Percentiles rank a stretch among this genome's conserved stretches.
phyloP scores from a whole-genome alignment of 35 echinoderm and acorn worm species.

The Strongylocentrotus purpuratus region DNA sequence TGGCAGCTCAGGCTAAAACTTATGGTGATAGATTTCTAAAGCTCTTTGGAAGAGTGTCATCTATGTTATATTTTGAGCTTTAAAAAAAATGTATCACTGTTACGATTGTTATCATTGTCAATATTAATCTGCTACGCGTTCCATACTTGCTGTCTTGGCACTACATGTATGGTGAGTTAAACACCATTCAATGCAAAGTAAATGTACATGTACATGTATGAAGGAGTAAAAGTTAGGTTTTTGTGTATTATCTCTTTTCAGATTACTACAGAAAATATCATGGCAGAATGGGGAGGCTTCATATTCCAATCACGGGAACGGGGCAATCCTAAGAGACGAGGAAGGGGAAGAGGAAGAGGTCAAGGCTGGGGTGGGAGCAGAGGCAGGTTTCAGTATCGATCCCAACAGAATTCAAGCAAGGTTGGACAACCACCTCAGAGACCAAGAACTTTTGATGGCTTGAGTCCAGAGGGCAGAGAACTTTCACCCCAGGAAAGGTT shows the following conservation, averaged over 20 bases:
- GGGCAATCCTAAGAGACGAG: not conserved
- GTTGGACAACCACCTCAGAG: not conserved
- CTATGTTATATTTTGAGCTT: too few species aligned
- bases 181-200: too few species aligned
- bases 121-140: too few species aligned
- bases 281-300: constrained; percentile 26
- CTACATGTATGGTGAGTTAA: too few species aligned
- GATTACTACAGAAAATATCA: not conserved
- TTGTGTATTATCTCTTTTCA: not conserved
- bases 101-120: too few species aligned
- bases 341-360: not conserved
- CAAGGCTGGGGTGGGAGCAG: not conserved
- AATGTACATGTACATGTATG: not conserved
- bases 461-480: not conserved
- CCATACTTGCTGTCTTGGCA: too few species aligned
- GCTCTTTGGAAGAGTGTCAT: too few species aligned
- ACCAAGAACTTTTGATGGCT: not conserved
- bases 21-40: too few species aligned
- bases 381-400: not conserved
- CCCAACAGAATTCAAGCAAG: not conserved
- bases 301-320: not conserved
- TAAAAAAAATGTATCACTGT: too few species aligned
- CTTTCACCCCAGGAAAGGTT: not conserved
- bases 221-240: not conserved
- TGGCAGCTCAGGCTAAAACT: too few species aligned